phyloP scores from a whole-genome alignment of 2,888 invertebrate genomes.

The Arrhopalites spinosus region DNA sequence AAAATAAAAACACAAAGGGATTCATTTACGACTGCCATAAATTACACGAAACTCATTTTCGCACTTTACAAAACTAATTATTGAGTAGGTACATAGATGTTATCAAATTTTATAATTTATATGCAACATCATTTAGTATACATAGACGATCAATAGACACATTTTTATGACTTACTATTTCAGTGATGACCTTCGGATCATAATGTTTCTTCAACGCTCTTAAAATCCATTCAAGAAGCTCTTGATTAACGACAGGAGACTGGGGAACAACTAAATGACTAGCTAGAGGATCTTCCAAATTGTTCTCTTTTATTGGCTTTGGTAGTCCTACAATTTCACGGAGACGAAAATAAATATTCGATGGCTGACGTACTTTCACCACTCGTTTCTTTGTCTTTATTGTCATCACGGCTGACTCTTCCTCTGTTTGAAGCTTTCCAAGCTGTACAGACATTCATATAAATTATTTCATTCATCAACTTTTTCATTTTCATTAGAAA shows the following conservation, averaged over 20 bases:
- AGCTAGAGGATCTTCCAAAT: conserved; percentile 19
- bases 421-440: conserved; percentile 54
- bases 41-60: too few species aligned
- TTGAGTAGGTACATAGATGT: too few species aligned
- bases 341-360: conserved; percentile 54
- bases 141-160: not conserved
- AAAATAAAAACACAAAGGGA: conserved; percentile 2
- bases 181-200: conserved; percentile 45
- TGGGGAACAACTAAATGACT: conserved; percentile 48
- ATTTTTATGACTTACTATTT: conserved; percentile 42
- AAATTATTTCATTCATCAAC: too few species aligned
- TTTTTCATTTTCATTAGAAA: too few species aligned
- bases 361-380: conserved; percentile 55
- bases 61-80: too few species aligned
- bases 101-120: too few species aligned
- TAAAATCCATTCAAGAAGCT: conserved; percentile 53
- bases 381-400: conserved; percentile 55
- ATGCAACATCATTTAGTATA: too few species aligned
- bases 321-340: conserved; percentile 54
- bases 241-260: conserved; percentile 44
- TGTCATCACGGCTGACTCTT: conserved; percentile 54
- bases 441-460: conserved; percentile 27
- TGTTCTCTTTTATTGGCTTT: conserved; percentile 46
- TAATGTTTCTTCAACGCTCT: conserved; percentile 50
- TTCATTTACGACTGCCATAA: too few species aligned